phyloP scores from a whole-genome alignment of 2,113 vertebrate genomes.

The Nipponia nippon region DNA sequence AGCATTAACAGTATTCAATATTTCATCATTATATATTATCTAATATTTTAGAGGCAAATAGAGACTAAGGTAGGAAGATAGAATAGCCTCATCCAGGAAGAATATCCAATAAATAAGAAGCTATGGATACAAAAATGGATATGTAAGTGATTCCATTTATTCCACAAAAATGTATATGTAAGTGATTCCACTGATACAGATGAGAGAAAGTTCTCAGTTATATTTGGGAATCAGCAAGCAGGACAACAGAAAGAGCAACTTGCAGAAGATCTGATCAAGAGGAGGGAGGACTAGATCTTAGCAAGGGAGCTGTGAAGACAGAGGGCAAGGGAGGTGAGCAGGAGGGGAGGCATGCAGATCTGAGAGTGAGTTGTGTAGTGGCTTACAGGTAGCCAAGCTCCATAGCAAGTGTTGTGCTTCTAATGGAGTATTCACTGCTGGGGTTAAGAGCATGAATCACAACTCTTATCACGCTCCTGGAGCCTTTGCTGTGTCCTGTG shows the following conservation, averaged over 20 bases:
- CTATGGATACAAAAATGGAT: background rate
- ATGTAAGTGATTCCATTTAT: too few relatives aligned
- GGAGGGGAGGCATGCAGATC: background rate
- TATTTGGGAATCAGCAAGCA: background rate
- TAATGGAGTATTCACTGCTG: background rate
- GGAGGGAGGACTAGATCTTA: background rate
- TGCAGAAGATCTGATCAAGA: background rate
- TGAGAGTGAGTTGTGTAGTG: background rate
- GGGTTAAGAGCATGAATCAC: background rate
- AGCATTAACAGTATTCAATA: background rate
- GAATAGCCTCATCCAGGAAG: background rate
- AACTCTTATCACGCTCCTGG: fast-evolving
- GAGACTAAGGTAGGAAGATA: background rate
- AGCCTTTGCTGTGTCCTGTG: background rate
- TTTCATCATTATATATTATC: background rate
- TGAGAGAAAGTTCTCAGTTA: background rate
- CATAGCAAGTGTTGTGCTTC: background rate
- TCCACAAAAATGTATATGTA: fast-evolving
- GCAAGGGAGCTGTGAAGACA: background rate
- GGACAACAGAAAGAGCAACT: background rate
- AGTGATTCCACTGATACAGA: background rate
- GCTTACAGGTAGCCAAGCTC: background rate
- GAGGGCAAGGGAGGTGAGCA: too few relatives aligned
- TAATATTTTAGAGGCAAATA: background rate
- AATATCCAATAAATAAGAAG: background rate